Base-by-base conservation (phyloP, 2,888 invertebrate species). In the Nowickia ferox region DNA sequence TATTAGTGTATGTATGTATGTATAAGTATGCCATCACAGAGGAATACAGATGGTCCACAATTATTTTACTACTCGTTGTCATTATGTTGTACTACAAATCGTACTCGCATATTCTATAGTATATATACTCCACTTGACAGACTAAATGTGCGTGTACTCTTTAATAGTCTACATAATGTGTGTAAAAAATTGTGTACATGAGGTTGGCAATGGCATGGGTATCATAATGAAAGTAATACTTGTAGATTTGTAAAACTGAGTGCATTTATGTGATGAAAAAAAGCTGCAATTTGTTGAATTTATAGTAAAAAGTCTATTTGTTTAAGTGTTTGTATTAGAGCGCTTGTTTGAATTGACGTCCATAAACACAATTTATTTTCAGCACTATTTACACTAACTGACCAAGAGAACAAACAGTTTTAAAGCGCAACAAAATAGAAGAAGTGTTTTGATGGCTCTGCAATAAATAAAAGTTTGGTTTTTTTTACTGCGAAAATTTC, bases 321-420 rank as follows among this genome's bases (percentile, higher is more conserved):
- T 13, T 72, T 15, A 5, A 72, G 57, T 38, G 22, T 51, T 48
- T 68, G 9, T 76, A 30, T 59, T 19, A 44, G 55, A 71, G 68
- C n/a, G 40, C 9, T 44, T 5, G 46, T 65, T 63, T 72, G 46
- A 66, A 55, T 30, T 59, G 19, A 77, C 63, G 72, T 81, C 77
- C 77, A 85, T 85, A 72, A 74, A 77, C 53, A 55, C 30, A 85
- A 81, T 81, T 85, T 81, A 81, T 81, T 77, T 81, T 55, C 63
- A 74, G 30, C 38, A 4, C 61, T 71, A 22, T 75, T 68, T 80
- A 53, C 68, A n/a, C n/a, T 59, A 51, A 69, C 59, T 61, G 48
- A 30, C 13, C 48, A 59, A 46, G 6, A 30, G 6, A 30, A 48
- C 11, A 46, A 46, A 46, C 46, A 15, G 2, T 65, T 19, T 44